Evolutionary conservation across 2,888 invertebrate species (phyloP).

Genomic region (Alsophila aescularia): DNA sequence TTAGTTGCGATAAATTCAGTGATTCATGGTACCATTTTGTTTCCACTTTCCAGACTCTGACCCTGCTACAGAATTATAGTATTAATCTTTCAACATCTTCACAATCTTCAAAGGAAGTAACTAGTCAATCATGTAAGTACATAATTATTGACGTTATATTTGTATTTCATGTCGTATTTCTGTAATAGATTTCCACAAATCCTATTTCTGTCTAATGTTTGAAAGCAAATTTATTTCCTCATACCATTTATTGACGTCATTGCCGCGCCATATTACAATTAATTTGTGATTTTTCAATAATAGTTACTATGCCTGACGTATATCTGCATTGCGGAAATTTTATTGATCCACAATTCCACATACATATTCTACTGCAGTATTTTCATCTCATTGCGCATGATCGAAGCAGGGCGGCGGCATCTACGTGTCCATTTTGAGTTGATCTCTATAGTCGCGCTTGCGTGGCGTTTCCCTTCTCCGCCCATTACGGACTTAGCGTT

Average conservation of each 20-base stretch:
- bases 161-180: neutral
- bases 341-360: neutral
- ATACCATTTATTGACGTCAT: neutral
- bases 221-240: neutral
- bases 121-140: constrained; percentile 67
- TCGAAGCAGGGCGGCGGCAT: neutral
- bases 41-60: constrained; percentile 70
- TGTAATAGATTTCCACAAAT: neutral
- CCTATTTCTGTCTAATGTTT: no score
- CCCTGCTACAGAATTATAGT: constrained; percentile 63
- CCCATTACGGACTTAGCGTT: neutral
- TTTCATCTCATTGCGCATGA: constrained; percentile 12
- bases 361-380: neutral
- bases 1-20: constrained; percentile 3
- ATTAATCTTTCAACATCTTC: constrained; percentile 63
- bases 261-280: neutral
- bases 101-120: constrained; percentile 41
- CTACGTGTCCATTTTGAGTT: constrained; percentile 33
- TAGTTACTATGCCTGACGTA: neutral
- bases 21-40: constrained; percentile 42
- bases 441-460: constrained; percentile 11
- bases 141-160: neutral
- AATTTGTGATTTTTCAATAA: neutral
- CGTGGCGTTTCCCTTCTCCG: constrained; percentile 12
- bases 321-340: constrained; percentile 26